phyloP scores from a whole-genome alignment of 2,888 invertebrate genomes.

The Sinelater perroti region DNA sequence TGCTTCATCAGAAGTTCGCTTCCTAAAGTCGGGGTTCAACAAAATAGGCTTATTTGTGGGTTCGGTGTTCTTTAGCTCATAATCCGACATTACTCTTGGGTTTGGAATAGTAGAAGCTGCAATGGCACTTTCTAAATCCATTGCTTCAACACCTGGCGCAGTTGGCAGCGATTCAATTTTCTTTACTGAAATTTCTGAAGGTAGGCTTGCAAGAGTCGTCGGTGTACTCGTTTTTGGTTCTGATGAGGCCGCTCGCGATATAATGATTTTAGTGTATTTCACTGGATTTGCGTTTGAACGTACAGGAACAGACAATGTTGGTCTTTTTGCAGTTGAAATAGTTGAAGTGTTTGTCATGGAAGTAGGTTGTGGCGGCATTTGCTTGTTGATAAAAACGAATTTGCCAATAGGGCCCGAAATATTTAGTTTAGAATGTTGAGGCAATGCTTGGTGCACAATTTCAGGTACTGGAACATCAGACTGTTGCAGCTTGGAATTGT shows the following conservation, averaged over 20 bases:
- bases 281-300: constrained; percentile 39
- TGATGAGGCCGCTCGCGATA: constrained; percentile 58
- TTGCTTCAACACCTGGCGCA: constrained; percentile 32
- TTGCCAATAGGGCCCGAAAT: constrained; percentile 39
- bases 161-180: constrained; percentile 40
- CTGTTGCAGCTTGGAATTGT: constrained; percentile 43
- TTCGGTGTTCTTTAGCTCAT: not conserved
- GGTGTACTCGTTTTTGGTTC: constrained; percentile 36
- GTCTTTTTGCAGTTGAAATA: constrained; percentile 38
- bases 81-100: constrained; percentile 31
- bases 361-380: constrained; percentile 26
- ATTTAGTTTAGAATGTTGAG: not conserved
- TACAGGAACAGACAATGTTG: constrained; percentile 34
- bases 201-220: constrained; percentile 39
- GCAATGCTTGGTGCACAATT: constrained; percentile 23
- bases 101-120: constrained; percentile 54
- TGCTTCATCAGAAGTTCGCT: constrained; percentile 12
- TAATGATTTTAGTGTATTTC: constrained; percentile 65
- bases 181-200: constrained; percentile 49
- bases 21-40: not conserved
- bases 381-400: constrained; percentile 47
- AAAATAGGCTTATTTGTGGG: not conserved
- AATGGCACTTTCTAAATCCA: constrained; percentile 57
- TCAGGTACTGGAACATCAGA: constrained; percentile 32
- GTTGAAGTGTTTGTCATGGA: constrained; percentile 22